These are phyloP conservation scores for Merops nubicus DNA, from an alignment of 2,113 vertebrate genomes.

Conservation along the genomic window DNA sequence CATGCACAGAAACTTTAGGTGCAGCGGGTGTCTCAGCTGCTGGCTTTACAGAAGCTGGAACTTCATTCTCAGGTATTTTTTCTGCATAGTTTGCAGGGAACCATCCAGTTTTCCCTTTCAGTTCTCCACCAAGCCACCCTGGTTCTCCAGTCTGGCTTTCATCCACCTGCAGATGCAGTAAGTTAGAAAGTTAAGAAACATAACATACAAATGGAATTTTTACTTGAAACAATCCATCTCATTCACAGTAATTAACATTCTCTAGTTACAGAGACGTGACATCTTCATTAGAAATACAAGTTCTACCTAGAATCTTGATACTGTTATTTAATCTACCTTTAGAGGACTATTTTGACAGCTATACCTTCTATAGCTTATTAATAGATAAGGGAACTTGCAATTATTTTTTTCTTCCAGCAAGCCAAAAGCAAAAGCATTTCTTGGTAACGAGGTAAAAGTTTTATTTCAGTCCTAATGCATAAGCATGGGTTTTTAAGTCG, in stretches of 20 bases:
- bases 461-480: neutral
- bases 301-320: neutral
- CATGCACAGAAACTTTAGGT: slow-evolving; percentile 77
- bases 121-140: slow-evolving; percentile 95
- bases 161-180: slow-evolving; percentile 84
- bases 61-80: slow-evolving; percentile 90
- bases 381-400: neutral
- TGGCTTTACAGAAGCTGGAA: slow-evolving; percentile 81
- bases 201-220: neutral
- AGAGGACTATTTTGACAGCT: neutral
- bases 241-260: neutral
- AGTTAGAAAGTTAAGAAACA: neutral
- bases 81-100: slow-evolving; percentile 98
- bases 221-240: neutral
- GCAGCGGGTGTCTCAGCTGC: slow-evolving; percentile 47
- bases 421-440: neutral
- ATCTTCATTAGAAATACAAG: neutral
- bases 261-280: neutral
- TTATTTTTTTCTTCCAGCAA: accelerated
- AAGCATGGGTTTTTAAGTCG: neutral
- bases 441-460: neutral
- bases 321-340: neutral
- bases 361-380: neutral
- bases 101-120: slow-evolving; percentile 96
- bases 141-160: slow-evolving; percentile 97